Percentiles rank a stretch among this genome's conserved stretches.
Evolutionary conservation across 2,888 invertebrate genomes (phyloP).

Genomic region (Drosophila barbarae): DNA sequence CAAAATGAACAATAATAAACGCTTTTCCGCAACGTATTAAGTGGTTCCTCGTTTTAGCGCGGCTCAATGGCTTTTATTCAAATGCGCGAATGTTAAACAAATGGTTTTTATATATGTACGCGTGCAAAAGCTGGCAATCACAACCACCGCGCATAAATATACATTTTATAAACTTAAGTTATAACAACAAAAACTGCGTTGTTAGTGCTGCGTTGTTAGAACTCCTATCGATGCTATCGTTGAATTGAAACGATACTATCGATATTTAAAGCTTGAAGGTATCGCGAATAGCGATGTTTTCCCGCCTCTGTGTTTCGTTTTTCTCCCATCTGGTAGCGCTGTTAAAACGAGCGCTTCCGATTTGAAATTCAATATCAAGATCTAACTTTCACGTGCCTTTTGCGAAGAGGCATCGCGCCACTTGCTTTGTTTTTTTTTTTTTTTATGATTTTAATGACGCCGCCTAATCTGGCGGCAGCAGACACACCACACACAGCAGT

Average conservation of each 20-base stretch:
- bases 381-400: conserved; percentile 17
- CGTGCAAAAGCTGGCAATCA: conserved; percentile 8
- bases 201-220: too few relatives aligned
- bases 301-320: background rate
- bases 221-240: too few relatives aligned
- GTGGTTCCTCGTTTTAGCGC: background rate
- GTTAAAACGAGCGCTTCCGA: background rate
- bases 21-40: background rate
- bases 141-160: conserved; percentile 6
- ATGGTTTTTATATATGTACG: conserved; percentile 4
- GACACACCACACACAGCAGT: conserved; percentile 5
- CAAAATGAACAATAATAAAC: conserved; percentile 9
- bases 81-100: background rate
- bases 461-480: conserved; percentile 18
- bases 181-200: too few relatives aligned
- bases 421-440: background rate
- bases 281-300: too few relatives aligned
- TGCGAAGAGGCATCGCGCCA: conserved; percentile 19
- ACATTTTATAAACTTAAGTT: too few relatives aligned
- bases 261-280: too few relatives aligned
- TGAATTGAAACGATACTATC: too few relatives aligned
- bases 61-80: conserved; percentile 1
- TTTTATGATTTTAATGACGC: conserved; percentile 1
- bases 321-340: conserved; percentile 11
- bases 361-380: background rate